Percentiles rank a stretch among this genome's conserved stretches.
These are phyloP conservation scores for Mesembrinibis cayennensis DNA, from an alignment of 2,113 vertebrate species.

Conservation along the genomic window DNA sequence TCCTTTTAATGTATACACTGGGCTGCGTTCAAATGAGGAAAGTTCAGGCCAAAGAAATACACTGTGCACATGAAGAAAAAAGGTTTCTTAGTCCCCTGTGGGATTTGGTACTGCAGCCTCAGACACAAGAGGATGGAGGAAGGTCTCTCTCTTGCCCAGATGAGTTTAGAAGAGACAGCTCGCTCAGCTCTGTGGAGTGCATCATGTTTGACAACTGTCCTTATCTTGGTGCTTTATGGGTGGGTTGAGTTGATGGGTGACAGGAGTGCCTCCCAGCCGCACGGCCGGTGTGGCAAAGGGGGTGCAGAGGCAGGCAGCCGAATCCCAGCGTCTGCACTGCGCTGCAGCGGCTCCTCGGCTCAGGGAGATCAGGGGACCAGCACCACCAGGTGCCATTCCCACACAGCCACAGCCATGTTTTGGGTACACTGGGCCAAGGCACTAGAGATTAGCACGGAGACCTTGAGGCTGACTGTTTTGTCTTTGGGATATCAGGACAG, in stretches of 20 bases:
- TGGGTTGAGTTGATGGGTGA: background rate
- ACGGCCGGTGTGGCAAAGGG: background rate
- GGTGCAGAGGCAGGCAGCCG: accelerated
- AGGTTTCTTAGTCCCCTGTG: background rate
- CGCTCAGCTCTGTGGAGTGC: background rate
- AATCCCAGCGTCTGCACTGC: accelerated
- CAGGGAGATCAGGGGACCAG: background rate
- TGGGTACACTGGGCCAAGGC: background rate
- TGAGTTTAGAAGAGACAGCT: background rate
- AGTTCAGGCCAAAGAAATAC: background rate
- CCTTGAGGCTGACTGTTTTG: background rate
- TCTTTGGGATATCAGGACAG: background rate
- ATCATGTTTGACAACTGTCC: background rate
- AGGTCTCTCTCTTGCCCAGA: background rate
- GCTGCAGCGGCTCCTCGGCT: background rate
- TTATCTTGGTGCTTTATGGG: background rate
- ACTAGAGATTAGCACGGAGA: background rate
- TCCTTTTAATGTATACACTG: background rate
- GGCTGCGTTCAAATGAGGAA: background rate
- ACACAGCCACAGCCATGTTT: accelerated
- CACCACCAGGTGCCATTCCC: accelerated
- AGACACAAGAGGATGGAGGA: background rate
- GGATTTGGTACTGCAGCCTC: background rate
- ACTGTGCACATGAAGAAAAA: background rate
- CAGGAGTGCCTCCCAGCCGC: background rate